phyloP scores from a whole-genome alignment of 2,113 vertebrate genomes.

The Malaclemys terrapin region DNA sequence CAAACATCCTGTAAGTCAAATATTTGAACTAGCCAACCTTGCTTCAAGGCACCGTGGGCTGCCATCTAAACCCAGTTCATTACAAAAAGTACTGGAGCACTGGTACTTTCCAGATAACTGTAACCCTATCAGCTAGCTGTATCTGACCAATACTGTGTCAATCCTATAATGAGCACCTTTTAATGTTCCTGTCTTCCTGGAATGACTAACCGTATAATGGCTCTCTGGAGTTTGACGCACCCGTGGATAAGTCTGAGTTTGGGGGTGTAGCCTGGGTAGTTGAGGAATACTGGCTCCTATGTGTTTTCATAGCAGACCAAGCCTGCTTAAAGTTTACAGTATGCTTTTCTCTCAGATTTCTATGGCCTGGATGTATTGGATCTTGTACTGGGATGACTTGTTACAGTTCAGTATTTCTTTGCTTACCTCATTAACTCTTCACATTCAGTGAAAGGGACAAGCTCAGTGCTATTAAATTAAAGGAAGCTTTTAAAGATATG shows the following conservation, averaged over 20 bases:
- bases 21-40: not conserved
- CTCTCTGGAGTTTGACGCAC: not conserved
- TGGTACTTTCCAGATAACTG: slow-evolving; percentile 2
- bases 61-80: not conserved
- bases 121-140: not conserved
- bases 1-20: not conserved
- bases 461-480: not conserved
- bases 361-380: too few relatives aligned
- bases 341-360: not conserved
- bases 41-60: not conserved
- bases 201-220: not conserved
- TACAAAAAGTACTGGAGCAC: not conserved
- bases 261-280: not conserved
- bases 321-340: not conserved
- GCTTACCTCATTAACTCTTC: not conserved
- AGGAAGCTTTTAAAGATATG: not conserved
- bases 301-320: not conserved
- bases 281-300: not conserved
- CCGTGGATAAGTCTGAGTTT: not conserved
- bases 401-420: not conserved
- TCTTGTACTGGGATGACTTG: slow-evolving; percentile 4
- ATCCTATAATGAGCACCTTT: not conserved
- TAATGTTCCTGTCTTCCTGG: not conserved
- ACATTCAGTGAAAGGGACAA: not conserved
- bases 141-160: not conserved